Base-by-base conservation (phyloP, 1,140 invertebrate genomes). In the Penaeus indicus region DNA sequence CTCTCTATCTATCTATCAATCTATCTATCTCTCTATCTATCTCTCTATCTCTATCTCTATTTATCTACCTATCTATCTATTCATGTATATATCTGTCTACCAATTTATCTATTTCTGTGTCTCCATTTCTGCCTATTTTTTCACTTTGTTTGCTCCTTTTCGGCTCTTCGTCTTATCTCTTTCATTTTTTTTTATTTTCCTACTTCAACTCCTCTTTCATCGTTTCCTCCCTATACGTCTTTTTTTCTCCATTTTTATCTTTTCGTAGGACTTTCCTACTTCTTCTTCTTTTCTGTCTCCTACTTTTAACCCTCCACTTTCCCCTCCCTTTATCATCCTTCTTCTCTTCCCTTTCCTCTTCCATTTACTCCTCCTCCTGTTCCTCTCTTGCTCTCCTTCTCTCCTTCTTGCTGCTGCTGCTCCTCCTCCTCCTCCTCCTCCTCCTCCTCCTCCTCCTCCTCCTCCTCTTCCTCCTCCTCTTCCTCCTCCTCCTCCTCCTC, bases 1-100 rank as follows among this genome's bases (percentile, higher is more conserved):
- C 78, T 80, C n/a, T 32, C 77, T 11, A 38, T 77, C 75, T 77
- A 18, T 77, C 75, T 77, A 18, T 77, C 75, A n/a, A n/a, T n/a
- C n/a, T 77, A 18, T 77, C 75, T 77, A 18, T 77, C 75, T 77
- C 75, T 77, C 75, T 77, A 27, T 77, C 19, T 21, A 27, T 38
- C 11, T 38, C 5, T n/a, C 21, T 25, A 78, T 78, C 42, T 78
- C 32, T 38, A 7, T 16, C n/a, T 78, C 32, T 78, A 38, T 78
- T 78, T 25, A 25, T 78, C 42, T 78, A 3, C 11, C 11, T 78
- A 78, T 80, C 60, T n/a, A 54, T 25, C 79, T 80, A 27, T 16
- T 62, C 27, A 25, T 60, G 32, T 62, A 21, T 21, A 32, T 25
- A 27, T 62, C 16, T 61, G 16, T 61, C 25, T 80, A 22, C 18